Evolutionary conservation across 2,888 invertebrate species (phyloP).

Genomic region (Synergus umbraculus): DNA sequence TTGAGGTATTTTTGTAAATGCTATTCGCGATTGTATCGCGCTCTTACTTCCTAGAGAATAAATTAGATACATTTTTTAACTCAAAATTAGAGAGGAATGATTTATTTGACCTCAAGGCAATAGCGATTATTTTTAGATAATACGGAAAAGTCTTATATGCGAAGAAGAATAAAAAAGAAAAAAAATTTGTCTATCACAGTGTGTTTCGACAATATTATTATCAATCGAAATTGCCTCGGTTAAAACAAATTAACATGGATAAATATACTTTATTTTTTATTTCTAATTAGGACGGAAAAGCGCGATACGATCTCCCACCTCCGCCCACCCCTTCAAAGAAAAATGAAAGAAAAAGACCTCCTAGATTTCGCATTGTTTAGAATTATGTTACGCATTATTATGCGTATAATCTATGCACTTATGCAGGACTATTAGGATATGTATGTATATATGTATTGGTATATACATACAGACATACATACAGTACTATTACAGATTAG

Average conservation of each 20-base stretch:
- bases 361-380: neutral
- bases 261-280: neutral
- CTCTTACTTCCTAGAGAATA: neutral
- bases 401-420: neutral
- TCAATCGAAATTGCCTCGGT: slow-evolving; percentile 1
- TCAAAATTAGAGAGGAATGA: neutral
- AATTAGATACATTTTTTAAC: neutral
- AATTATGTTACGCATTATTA: neutral
- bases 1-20: slow-evolving; percentile 2
- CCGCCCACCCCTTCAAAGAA: neutral
- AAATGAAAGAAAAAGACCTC: neutral
- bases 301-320: neutral
- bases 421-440: too few relatives aligned
- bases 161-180: neutral
- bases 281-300: neutral
- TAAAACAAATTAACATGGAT: neutral
- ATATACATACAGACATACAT: neutral
- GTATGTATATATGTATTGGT: neutral
- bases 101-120: neutral
- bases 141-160: neutral
- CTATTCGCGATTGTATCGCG: neutral
- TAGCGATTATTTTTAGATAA: neutral
- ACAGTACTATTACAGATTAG: neutral
- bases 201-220: neutral
- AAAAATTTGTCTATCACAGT: neutral